Evolutionary conservation across 1,140 invertebrate genomes (phyloP).

Genomic region (Macrocentrus cingulum): DNA sequence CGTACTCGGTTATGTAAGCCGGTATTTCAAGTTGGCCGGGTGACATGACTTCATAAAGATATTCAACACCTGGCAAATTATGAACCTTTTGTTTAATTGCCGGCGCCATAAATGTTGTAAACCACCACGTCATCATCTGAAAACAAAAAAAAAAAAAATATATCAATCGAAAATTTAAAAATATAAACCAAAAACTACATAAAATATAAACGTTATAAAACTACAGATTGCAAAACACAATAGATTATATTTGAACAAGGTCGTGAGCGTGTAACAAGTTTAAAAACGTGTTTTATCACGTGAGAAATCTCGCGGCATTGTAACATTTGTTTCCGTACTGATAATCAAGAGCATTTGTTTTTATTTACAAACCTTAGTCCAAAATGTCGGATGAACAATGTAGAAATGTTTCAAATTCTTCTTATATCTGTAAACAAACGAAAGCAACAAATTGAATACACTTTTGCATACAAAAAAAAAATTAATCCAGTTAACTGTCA

Average conservation of each 20-base stretch:
- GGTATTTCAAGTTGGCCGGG: constrained; percentile 92
- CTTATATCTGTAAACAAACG: constrained; percentile 81
- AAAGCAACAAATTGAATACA: constrained; percentile 25
- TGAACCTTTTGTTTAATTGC: constrained; percentile 93
- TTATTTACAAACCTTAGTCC: constrained; percentile 84
- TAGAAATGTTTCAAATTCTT: constrained; percentile 98
- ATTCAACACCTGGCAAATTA: constrained; percentile 86
- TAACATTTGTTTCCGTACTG: constrained; percentile 9
- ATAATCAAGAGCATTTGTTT: constrained; percentile 6
- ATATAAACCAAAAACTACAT: too few species aligned
- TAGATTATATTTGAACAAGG: constrained; percentile 5
- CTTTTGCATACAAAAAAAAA: constrained; percentile 8
- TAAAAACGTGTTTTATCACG: constrained; percentile 15
- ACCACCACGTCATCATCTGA: constrained; percentile 96
- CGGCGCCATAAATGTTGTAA: constrained; percentile 94
- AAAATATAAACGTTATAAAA: too few species aligned
- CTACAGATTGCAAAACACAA: not conserved
- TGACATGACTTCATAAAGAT: constrained; percentile 85
- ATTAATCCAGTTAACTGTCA: too few species aligned
- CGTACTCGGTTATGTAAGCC: constrained; percentile 92
- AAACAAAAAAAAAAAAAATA: constrained; percentile 29
- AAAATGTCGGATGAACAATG: constrained; percentile 96
- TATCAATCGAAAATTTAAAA: constrained; percentile 1
- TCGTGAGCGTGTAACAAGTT: not conserved
- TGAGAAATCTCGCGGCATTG: constrained; percentile 15